phyloP scores from a whole-genome alignment of 1,140 invertebrate species.

The Leptinotarsa undecemlineata region DNA sequence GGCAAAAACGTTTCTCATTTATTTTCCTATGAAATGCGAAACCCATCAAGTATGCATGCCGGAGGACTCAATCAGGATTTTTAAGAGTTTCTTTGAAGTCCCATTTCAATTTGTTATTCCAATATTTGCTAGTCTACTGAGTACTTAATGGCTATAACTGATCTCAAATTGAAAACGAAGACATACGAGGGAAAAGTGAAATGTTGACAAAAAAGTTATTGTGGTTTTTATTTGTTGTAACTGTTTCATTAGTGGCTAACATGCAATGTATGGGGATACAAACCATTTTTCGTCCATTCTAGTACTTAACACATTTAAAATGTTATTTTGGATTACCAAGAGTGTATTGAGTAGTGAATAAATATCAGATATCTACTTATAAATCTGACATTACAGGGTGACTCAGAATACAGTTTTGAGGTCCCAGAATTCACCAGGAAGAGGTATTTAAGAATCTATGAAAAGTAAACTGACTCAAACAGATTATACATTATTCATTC shows the following conservation, averaged over 20 bases:
- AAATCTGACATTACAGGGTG: neutral
- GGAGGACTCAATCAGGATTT: neutral
- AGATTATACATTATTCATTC: neutral
- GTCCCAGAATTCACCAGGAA: no score
- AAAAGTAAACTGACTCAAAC: no score
- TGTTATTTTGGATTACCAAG: conserved; percentile 31
- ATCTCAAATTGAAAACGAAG: neutral
- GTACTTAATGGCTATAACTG: neutral
- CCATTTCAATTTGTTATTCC: conserved; percentile 3
- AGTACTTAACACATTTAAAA: conserved; percentile 42
- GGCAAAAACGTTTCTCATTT: neutral
- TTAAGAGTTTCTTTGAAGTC: neutral
- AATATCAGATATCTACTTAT: conserved; percentile 40
- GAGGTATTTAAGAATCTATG: no score
- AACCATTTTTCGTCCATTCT: conserved; percentile 44
- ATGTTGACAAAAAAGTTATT: neutral
- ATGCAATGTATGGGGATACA: conserved; percentile 2
- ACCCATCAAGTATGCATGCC: neutral
- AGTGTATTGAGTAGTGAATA: conserved; percentile 31
- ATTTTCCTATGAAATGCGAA: neutral
- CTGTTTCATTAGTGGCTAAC: neutral
- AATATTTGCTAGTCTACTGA: neutral
- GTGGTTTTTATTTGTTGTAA: neutral
- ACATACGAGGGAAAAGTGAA: neutral
- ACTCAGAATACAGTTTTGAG: neutral